Evolutionary conservation across 2,888 invertebrate species (phyloP).

Genomic region (Odontocerum albicorne): DNA sequence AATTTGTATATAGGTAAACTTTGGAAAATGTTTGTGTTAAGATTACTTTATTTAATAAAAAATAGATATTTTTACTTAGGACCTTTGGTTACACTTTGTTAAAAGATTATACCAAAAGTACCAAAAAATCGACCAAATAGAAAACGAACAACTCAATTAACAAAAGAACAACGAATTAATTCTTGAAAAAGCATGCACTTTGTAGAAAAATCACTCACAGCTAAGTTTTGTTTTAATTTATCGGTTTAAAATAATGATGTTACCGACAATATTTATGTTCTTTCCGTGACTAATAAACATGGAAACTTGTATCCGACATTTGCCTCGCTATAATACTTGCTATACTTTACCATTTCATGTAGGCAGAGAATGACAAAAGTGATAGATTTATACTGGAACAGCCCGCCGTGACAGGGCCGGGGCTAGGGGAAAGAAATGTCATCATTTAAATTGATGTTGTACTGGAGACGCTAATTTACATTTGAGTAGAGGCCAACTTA

Average conservation of each 20-base stretch:
- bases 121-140: background rate
- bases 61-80: too few relatives aligned
- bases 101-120: background rate
- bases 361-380: constrained; percentile 35
- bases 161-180: background rate
- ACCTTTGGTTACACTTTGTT: too few relatives aligned
- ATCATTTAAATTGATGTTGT: too few relatives aligned
- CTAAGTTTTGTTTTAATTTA: constrained; percentile 23
- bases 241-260: constrained; percentile 32
- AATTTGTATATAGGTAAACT: too few relatives aligned
- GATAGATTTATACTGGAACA: constrained; percentile 32
- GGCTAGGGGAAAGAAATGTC: too few relatives aligned
- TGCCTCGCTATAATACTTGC: constrained; percentile 26
- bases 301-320: constrained; percentile 32
- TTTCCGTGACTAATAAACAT: constrained; percentile 36
- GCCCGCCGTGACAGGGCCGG: constrained; percentile 5
- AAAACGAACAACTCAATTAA: background rate
- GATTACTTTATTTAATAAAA: too few relatives aligned
- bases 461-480: too few relatives aligned
- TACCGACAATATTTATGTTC: constrained; percentile 32
- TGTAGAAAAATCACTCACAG: constrained; percentile 2
- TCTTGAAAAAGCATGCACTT: background rate
- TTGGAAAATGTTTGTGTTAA: too few relatives aligned
- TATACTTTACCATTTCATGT: constrained; percentile 27
- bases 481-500: too few relatives aligned